phyloP scores from a whole-genome alignment of 2,797 vertebrate species.

The Gymnocypris eckloni region DNA sequence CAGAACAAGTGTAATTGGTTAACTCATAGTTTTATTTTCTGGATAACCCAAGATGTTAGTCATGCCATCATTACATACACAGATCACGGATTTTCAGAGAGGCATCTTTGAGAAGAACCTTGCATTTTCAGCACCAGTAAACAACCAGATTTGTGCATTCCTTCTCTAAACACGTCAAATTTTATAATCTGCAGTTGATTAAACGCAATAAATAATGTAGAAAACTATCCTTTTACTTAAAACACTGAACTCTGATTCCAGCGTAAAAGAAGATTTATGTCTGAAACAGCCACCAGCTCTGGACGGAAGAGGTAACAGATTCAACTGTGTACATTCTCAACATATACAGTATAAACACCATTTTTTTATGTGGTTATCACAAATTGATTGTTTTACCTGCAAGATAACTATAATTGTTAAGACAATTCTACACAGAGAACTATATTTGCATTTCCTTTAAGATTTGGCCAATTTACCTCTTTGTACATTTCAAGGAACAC shows the following conservation, averaged over 20 bases:
- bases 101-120: neutral
- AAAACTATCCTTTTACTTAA: conserved; percentile 17
- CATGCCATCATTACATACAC: conserved; percentile 24
- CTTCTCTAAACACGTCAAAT: neutral
- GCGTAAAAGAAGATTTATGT: neutral
- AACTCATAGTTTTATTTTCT: conserved; percentile 38
- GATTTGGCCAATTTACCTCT: neutral
- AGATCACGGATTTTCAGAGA: conserved; percentile 8
- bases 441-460: conserved; percentile 16
- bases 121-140: conserved; percentile 22
- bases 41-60: conserved; percentile 7
- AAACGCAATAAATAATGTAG: conserved; percentile 35
- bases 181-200: conserved; percentile 9
- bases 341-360: neutral
- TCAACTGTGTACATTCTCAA: neutral
- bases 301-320: neutral
- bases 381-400: conserved; percentile 27
- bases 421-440: neutral
- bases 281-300: neutral
- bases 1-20: neutral
- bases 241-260: conserved; percentile 12
- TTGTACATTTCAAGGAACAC: neutral
- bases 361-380: neutral
- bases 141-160: conserved; percentile 15
- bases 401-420: neutral